Percentiles rank a stretch among this genome's conserved stretches.
Evolutionary conservation across 2,888 invertebrate genomes (phyloP).

Genomic region (Amiota minor): DNA sequence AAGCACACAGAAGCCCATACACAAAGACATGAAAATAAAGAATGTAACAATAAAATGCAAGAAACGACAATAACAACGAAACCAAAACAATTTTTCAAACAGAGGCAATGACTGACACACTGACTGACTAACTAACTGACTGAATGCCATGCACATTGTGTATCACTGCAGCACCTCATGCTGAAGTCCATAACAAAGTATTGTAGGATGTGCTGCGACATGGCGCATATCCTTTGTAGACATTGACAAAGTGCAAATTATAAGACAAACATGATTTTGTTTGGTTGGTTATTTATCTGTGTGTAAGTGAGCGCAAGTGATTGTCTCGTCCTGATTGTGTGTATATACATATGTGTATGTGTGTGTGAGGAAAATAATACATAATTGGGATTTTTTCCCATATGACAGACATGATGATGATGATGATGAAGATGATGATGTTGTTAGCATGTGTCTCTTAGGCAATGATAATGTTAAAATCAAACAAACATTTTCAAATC

Average conservation of each 20-base stretch:
- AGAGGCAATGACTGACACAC: not conserved
- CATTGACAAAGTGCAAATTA: slow-evolving; percentile 17
- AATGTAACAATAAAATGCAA: not conserved
- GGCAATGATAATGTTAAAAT: too few relatives aligned
- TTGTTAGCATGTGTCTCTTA: too few relatives aligned
- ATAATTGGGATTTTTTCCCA: slow-evolving; percentile 31
- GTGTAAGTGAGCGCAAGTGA: too few relatives aligned
- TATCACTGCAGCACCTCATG: not conserved
- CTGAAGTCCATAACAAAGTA: not conserved
- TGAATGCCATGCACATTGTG: not conserved
- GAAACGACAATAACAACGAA: not conserved
- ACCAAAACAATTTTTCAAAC: not conserved
- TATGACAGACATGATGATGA: too few relatives aligned
- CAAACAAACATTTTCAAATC: too few relatives aligned
- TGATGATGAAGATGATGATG: too few relatives aligned
- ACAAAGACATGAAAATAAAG: not conserved
- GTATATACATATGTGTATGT: slow-evolving; percentile 1
- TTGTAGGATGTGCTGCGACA: not conserved
- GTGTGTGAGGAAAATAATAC: slow-evolving; percentile 51
- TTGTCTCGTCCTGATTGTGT: not conserved
- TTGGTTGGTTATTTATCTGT: not conserved
- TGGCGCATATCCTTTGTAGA: not conserved
- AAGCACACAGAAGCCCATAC: not conserved
- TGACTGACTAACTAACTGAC: not conserved
- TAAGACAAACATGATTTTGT: slow-evolving; percentile 5